Conservation (phyloP, 2,797 vertebrate species). For the Rachycentron canadum region DNA sequence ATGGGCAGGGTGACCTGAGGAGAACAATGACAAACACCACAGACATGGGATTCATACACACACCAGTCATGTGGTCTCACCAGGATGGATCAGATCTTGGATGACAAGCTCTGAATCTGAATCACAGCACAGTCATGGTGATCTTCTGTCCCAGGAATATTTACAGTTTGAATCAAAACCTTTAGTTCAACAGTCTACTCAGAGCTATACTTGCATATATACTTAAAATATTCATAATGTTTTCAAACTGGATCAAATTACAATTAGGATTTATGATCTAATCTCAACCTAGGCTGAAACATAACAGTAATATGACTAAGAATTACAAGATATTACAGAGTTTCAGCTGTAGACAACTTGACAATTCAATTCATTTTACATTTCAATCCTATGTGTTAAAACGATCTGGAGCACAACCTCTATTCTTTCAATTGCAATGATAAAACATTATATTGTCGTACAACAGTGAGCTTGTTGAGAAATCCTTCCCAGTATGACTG, state of each 20-base stretch:
- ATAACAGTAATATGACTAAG: background rate
- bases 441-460: no score
- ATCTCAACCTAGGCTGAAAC: no score
- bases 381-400: slow-evolving; percentile 13
- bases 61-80: background rate
- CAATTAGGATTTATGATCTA: background rate
- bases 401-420: background rate
- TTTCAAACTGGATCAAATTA: background rate
- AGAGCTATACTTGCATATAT: background rate
- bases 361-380: slow-evolving; percentile 1
- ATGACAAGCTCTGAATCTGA: background rate
- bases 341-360: background rate
- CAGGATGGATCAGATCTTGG: slow-evolving; percentile 15
- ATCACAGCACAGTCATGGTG: background rate
- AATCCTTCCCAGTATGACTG: slow-evolving; percentile 33
- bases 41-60: slow-evolving; percentile 35
- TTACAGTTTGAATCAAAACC: slow-evolving; percentile 6
- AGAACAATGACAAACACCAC: slow-evolving; percentile 54
- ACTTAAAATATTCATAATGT: background rate
- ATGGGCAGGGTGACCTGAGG: slow-evolving; percentile 91
- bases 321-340: background rate
- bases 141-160: slow-evolving; percentile 21
- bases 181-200: background rate
- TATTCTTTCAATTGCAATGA: no score
- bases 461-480: slow-evolving; percentile 12